Percentiles rank a stretch among this genome's conserved stretches.
Evolutionary conservation across 2,888 invertebrate species (phyloP).

Genomic region (Sesia apiformis): DNA sequence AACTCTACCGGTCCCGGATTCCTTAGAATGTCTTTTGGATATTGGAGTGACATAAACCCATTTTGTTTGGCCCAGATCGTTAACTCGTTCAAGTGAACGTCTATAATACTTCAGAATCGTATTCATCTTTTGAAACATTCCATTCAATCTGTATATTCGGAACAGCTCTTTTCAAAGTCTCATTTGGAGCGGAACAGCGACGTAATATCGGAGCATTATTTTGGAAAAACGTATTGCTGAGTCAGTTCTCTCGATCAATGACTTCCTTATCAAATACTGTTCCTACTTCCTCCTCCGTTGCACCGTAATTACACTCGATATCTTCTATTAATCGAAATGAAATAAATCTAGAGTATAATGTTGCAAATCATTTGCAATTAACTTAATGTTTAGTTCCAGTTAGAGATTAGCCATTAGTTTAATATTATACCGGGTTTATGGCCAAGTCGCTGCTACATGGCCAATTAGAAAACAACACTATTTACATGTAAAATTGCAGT

Average conservation of each 20-base stretch:
- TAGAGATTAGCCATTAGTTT: too few species aligned
- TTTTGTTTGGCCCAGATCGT: too few species aligned
- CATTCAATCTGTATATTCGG: not conserved
- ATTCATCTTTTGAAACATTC: not conserved
- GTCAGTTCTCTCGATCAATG: not conserved
- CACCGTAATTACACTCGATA: not conserved
- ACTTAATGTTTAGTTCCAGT: not conserved
- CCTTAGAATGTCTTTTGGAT: too few species aligned
- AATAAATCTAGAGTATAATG: not conserved
- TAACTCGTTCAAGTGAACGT: too few species aligned
- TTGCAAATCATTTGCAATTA: not conserved
- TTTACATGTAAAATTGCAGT: not conserved
- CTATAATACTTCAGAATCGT: too few species aligned
- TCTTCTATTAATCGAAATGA: not conserved
- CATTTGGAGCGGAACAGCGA: conserved; percentile 5
- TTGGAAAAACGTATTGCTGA: not conserved
- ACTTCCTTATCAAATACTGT: conserved; percentile 2
- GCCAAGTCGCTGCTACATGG: not conserved
- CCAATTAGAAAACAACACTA: not conserved
- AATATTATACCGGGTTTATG: not conserved
- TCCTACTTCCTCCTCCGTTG: not conserved
- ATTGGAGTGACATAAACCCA: too few species aligned
- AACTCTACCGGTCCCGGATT: too few species aligned
- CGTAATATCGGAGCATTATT: conserved; percentile 1
- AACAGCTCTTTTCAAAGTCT: conserved; percentile 2